Evolutionary conservation across 2,113 vertebrate species (phyloP).

Genomic region (Aepyceros melampus): DNA sequence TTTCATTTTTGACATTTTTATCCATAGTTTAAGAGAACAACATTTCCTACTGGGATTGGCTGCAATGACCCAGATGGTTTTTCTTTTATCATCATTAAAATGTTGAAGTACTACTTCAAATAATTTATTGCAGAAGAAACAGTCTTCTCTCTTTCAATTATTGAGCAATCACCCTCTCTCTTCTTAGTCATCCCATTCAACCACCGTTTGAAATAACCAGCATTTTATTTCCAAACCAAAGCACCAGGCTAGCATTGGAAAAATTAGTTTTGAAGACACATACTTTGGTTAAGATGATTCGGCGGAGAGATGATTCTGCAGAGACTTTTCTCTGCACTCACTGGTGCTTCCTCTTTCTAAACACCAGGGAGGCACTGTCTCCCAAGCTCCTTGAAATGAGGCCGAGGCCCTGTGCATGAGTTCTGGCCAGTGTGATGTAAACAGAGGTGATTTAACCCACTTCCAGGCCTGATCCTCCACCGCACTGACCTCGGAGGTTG

Average conservation of each 20-base stretch:
- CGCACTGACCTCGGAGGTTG: background rate
- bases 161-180: background rate
- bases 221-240: slow-evolving; percentile 54
- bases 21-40: background rate
- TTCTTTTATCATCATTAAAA: slow-evolving; percentile 51
- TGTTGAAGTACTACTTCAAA: slow-evolving; percentile 34
- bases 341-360: background rate
- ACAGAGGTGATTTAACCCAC: rapidly evolving
- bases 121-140: background rate
- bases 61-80: background rate
- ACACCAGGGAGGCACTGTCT: background rate
- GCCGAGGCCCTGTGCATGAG: rapidly evolving
- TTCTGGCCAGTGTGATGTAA: background rate
- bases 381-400: background rate
- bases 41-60: background rate
- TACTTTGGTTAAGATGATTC: background rate
- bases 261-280: background rate
- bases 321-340: background rate
- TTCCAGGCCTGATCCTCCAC: background rate
- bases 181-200: slow-evolving; percentile 18
- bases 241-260: background rate
- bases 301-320: background rate
- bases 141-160: slow-evolving; percentile 1
- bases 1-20: slow-evolving; percentile 32
- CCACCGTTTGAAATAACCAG: slow-evolving; percentile 42